Percentiles rank a stretch among this genome's conserved stretches.
Conservation (phyloP, 2,888 invertebrate species). For the Andricus quercusramuli region DNA sequence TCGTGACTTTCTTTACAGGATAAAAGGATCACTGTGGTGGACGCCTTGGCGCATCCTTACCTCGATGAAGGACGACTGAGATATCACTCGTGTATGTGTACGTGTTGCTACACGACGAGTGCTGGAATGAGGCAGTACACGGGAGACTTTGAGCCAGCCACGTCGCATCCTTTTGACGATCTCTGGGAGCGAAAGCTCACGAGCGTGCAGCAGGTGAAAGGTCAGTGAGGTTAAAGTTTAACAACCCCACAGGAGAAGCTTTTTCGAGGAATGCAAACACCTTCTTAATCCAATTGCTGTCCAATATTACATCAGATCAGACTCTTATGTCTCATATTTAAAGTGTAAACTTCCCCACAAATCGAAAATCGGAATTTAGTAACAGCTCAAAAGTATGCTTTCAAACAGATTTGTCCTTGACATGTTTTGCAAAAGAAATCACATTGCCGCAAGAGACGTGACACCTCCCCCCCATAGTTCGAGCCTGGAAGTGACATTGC, state of each 20-base stretch:
- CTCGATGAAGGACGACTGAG: constrained; percentile 98
- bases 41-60: constrained; percentile 98
- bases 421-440: too few relatives aligned
- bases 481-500: too few relatives aligned
- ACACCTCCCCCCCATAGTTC: too few relatives aligned
- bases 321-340: too few relatives aligned
- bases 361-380: too few relatives aligned
- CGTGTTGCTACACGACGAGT: constrained; percentile 93
- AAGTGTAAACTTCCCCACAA: too few relatives aligned
- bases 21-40: constrained; percentile 95
- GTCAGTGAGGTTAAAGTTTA: constrained; percentile 79
- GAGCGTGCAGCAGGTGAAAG: constrained; percentile 96
- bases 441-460: too few relatives aligned
- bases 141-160: constrained; percentile 93
- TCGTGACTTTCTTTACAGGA: constrained; percentile 81
- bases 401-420: too few relatives aligned
- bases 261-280: neutral
- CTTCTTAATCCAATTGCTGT: neutral
- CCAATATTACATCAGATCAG: too few relatives aligned
- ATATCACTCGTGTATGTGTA: constrained; percentile 99
- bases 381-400: too few relatives aligned
- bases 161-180: constrained; percentile 95
- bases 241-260: neutral
- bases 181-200: constrained; percentile 97
- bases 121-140: constrained; percentile 92